Evolutionary conservation across 2,888 invertebrate genomes (phyloP).

Genomic region (Euphydryas editha): DNA sequence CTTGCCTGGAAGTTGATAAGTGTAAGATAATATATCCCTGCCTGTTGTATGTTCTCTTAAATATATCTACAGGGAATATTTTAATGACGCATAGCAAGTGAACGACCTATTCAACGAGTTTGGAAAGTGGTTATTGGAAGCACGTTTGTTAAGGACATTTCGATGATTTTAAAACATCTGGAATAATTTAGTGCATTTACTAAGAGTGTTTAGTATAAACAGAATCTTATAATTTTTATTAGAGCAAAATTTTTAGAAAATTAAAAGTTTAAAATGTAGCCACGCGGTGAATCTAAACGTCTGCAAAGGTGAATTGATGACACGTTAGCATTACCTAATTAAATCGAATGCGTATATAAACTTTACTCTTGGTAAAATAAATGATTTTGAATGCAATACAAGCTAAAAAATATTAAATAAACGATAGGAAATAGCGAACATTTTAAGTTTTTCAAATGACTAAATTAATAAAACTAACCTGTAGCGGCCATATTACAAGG

Average conservation of each 20-base stretch:
- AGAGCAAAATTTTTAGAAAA: conserved; percentile 42
- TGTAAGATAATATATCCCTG: conserved; percentile 42
- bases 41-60: conserved; percentile 41
- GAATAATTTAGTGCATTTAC: neutral
- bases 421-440: conserved; percentile 44
- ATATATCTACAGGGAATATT: conserved; percentile 53
- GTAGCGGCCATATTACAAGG: conserved; percentile 88
- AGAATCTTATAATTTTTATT: conserved; percentile 37
- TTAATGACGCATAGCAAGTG: conserved; percentile 77
- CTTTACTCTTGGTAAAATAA: conserved; percentile 21
- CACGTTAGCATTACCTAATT: conserved; percentile 76
- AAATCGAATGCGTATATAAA: conserved; percentile 23
- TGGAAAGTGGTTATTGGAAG: conserved; percentile 74
- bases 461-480: conserved; percentile 86
- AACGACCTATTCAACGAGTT: conserved; percentile 76
- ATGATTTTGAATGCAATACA: conserved; percentile 29
- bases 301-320: conserved; percentile 80
- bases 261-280: conserved; percentile 72
- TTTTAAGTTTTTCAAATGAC: conserved; percentile 74
- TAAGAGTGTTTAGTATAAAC: neutral
- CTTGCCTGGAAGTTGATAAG: conserved; percentile 85
- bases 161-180: conserved; percentile 17
- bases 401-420: conserved; percentile 35
- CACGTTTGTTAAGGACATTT: conserved; percentile 53
- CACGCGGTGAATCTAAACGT: conserved; percentile 83